Evolutionary conservation across 2,113 vertebrate species (phyloP), one percentile per base, ranked within the genome.

Genomic region (Dasyurus viverrinus): DNA sequence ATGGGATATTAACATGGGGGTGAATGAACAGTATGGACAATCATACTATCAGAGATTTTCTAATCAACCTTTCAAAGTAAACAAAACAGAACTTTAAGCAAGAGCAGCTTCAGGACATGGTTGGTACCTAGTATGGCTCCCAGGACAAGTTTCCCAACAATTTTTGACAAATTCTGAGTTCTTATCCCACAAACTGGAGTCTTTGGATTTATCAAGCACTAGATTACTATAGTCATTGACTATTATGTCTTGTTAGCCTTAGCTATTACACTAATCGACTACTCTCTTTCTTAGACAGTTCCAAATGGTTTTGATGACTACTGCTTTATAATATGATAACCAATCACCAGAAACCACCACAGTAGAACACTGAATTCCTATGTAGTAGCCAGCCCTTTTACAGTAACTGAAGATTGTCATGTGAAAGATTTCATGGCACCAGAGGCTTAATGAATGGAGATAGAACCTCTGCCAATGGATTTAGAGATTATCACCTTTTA

Each of bases 401-500:
- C 97, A 99, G 99, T 98, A 99, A 99, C 98, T 98, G 99, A 95
- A 99, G 99, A 53, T 98, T 99, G 94, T 98, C 99, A 94, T 99
- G 99, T 94, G 99, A 99, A 10, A 99, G 99, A 25, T 99, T 99
- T 93, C 99, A 99, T 89, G 99, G 98, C 8, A 95, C 99, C 96
- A 98, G 99, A 36, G 99, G 99, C 94, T 98, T 99, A 97, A 99
- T 99, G 98, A 99, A 99, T 12, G 99, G 99, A 84, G 99, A 99
- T 97, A 98, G 99, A 93, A 99, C 99, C 93, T 99, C 99, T 19
- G 99, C 99, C 4, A 99, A 99, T 90, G 99, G 99, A 95, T 99
- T 99, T 97, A 98, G 99, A 96, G 99, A 99, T 60, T 99, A 99
- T 98, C 99, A 99, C 19, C 98, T 99, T 97, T 99, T 99, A 89